phyloP scores from a whole-genome alignment of 2,888 invertebrate genomes.

The Mimas tiliae region DNA sequence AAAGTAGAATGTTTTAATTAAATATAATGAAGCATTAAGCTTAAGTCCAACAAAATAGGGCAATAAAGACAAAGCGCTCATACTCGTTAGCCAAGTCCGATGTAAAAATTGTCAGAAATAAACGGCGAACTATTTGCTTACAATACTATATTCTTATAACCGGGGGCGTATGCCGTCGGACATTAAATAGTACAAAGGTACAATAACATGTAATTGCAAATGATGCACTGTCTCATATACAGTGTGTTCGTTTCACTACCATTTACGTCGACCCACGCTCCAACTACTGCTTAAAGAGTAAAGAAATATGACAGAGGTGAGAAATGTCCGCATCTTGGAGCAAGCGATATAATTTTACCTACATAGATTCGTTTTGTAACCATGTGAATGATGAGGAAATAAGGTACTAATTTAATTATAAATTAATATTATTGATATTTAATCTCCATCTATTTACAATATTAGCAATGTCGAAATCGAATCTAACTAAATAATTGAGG shows the following conservation, averaged over 20 bases:
- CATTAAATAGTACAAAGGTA: conserved; percentile 78
- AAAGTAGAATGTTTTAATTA: no score
- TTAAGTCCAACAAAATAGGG: background rate
- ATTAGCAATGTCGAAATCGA: no score
- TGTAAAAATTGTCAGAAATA: conserved; percentile 74
- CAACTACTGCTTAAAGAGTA: conserved; percentile 21
- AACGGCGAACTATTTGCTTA: conserved; percentile 74
- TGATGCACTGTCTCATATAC: conserved; percentile 77
- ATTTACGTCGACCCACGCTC: conserved; percentile 76
- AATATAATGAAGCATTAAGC: no score
- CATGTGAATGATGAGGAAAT: no score
- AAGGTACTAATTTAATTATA: no score
- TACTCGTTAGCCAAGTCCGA: conserved; percentile 50
- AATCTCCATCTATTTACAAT: no score
- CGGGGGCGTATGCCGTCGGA: conserved; percentile 54
- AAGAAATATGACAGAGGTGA: background rate
- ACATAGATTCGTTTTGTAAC: no score
- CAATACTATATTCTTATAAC: conserved; percentile 74
- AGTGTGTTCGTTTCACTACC: conserved; percentile 68
- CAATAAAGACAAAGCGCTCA: conserved; percentile 44
- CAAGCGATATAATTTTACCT: background rate
- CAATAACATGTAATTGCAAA: conserved; percentile 85
- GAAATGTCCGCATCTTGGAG: background rate
- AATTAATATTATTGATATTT: no score
- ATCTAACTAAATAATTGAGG: no score